Conservation (phyloP, 2,113 vertebrate species). For the Microtus ochrogaster region DNA sequence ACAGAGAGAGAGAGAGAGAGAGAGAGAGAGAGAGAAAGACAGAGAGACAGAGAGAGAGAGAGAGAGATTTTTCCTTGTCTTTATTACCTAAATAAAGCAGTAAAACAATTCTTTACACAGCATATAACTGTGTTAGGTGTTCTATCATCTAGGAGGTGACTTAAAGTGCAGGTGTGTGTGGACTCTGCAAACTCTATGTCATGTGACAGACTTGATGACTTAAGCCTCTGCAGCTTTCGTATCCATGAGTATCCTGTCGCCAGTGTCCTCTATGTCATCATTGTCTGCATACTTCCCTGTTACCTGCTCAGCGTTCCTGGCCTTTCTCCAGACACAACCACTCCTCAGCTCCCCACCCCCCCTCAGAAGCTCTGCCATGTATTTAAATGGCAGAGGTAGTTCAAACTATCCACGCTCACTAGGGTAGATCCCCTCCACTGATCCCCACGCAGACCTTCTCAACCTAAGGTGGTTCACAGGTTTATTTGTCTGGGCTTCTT, state of each 20-base stretch:
- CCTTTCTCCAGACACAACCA: background rate
- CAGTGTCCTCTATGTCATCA: background rate
- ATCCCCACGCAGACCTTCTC: background rate
- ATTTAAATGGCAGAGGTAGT: background rate
- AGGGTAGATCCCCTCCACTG: rapidly evolving
- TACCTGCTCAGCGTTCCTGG: background rate
- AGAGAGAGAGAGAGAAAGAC: no score
- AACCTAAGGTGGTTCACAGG: background rate
- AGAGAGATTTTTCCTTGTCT: background rate
- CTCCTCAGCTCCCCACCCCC: background rate
- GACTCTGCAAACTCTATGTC: background rate
- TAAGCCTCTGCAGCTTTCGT: background rate
- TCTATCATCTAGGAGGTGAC: background rate
- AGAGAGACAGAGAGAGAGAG: no score
- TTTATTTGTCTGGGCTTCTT: background rate
- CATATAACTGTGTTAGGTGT: background rate
- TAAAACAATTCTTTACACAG: background rate
- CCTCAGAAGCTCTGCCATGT: no score
- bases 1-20: no score
- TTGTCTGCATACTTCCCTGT: background rate
- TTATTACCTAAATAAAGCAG: background rate
- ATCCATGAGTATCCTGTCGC: background rate
- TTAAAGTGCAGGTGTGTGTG: background rate
- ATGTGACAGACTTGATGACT: background rate
- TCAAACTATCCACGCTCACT: background rate